These are phyloP conservation scores for Piaya cayana DNA, from an alignment of 2,113 vertebrate species.

Conservation along the genomic window DNA sequence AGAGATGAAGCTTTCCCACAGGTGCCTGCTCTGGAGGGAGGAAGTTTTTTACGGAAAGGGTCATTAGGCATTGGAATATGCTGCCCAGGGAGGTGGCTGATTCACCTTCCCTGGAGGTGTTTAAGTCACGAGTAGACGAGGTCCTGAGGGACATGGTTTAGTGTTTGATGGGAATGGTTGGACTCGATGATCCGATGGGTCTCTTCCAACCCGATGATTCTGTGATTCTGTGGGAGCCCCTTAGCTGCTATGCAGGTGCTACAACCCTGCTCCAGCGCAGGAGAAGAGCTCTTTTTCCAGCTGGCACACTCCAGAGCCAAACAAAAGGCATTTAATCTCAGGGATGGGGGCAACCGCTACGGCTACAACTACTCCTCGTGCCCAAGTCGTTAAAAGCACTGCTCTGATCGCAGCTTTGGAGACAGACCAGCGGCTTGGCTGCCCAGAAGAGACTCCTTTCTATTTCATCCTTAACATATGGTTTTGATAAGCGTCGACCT, in stretches of 20 bases:
- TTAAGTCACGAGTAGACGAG: too few relatives aligned
- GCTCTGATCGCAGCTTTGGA: slow-evolving; percentile 4
- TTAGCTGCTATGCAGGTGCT: not conserved
- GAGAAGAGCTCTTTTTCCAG: not conserved
- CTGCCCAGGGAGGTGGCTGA: too few relatives aligned
- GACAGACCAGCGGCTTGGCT: not conserved
- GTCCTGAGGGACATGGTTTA: too few relatives aligned
- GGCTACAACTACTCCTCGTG: not conserved
- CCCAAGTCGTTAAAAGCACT: not conserved
- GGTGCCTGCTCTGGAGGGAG: not conserved
- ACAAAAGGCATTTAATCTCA: slow-evolving; percentile 48
- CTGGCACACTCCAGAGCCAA: not conserved
- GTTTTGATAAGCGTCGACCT: not conserved
- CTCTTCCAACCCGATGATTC: too few relatives aligned
- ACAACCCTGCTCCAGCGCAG: not conserved
- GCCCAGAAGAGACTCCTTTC: not conserved
- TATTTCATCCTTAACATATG: not conserved
- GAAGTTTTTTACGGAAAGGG: too few relatives aligned
- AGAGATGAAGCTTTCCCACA: not conserved
- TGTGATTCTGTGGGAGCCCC: too few relatives aligned
- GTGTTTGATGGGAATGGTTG: too few relatives aligned
- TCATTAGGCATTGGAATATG: too few relatives aligned
- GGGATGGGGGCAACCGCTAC: not conserved
- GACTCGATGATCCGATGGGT: too few relatives aligned
- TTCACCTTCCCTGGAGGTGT: too few relatives aligned